Evolutionary conservation across 2,888 invertebrate genomes (phyloP).

Genomic region (Conomelus anceps): DNA sequence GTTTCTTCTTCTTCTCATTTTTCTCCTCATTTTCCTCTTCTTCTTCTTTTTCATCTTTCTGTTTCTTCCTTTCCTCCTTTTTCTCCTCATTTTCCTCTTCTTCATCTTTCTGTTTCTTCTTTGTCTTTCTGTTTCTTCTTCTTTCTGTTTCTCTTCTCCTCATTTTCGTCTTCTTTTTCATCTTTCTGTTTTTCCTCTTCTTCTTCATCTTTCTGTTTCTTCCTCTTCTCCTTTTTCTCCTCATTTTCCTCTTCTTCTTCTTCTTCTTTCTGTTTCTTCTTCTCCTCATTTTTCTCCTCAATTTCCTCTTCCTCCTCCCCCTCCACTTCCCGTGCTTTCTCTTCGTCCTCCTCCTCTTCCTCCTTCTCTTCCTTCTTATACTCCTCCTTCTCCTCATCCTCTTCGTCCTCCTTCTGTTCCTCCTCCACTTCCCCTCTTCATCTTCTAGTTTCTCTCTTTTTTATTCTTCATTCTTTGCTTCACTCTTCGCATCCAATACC

Average conservation of each 20-base stretch:
- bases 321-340: neutral
- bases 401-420: conserved; percentile 1
- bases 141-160: too few species aligned
- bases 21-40: neutral
- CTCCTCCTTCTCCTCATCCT: neutral
- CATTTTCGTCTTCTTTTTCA: too few species aligned
- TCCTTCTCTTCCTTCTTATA: neutral
- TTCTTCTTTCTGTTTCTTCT: neutral
- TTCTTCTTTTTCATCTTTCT: neutral
- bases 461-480: too few species aligned
- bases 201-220: neutral
- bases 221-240: neutral
- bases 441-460: too few species aligned
- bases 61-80: too few species aligned
- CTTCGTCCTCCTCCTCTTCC: neutral
- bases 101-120: too few species aligned
- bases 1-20: neutral
- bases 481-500: too few species aligned
- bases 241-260: neutral
- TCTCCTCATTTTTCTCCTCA: neutral
- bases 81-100: too few species aligned
- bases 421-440: neutral
- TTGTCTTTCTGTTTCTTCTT: too few species aligned
- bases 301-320: neutral
- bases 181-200: too few species aligned